phyloP scores from a whole-genome alignment of 2,888 invertebrate species.

The Magallana nippona region DNA sequence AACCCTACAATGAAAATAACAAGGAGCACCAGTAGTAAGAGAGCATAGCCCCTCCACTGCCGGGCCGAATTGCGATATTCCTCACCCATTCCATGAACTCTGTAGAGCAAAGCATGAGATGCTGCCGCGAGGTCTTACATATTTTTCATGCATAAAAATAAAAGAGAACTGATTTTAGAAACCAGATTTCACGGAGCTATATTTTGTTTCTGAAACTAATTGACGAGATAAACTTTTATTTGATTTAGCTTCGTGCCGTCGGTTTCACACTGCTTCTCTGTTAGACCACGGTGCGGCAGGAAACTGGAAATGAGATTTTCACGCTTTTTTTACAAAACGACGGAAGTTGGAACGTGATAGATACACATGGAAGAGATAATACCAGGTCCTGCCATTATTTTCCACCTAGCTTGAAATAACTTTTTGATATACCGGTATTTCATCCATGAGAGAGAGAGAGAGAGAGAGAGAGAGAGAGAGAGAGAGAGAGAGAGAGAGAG shows the following conservation, averaged over 20 bases:
- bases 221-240: constrained; percentile 26
- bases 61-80: constrained; percentile 35
- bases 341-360: constrained; percentile 10
- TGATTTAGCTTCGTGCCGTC: constrained; percentile 6
- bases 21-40: constrained; percentile 42
- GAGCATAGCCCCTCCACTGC: constrained; percentile 46
- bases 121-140: not conserved
- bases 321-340: constrained; percentile 24
- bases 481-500: constrained; percentile 15
- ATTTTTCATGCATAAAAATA: not conserved
- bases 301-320: constrained; percentile 22
- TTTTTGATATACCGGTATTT: not conserved
- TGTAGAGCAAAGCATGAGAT: not conserved
- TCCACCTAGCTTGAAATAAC: not conserved
- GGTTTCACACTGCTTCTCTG: not conserved
- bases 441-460: not conserved
- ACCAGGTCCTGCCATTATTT: not conserved
- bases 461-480: constrained; percentile 31
- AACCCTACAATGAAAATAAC: constrained; percentile 32
- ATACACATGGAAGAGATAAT: constrained; percentile 22
- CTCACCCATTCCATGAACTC: constrained; percentile 9
- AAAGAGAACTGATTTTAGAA: not conserved
- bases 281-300: not conserved
- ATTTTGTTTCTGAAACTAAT: constrained; percentile 14
- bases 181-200: not conserved